Base-by-base conservation (phyloP, 2,888 invertebrate species). In the Hyalella azteca region DNA sequence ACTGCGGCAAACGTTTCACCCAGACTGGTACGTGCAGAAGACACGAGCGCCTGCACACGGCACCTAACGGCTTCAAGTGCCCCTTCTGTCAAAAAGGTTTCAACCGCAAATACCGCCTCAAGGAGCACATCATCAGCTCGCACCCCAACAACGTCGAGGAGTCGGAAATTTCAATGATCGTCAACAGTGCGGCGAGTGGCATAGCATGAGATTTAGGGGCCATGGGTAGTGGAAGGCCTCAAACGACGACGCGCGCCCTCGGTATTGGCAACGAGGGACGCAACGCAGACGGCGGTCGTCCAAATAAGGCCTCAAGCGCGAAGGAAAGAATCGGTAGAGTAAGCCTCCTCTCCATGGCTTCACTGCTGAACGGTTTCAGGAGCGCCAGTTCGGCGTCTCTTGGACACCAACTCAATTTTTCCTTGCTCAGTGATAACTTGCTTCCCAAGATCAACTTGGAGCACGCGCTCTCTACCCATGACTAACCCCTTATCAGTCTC, bases 21-120 rank as follows among this genome's bases (percentile, higher is more conserved):
- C 83, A 84, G 78, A 84, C 84, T 40, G 84, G 84, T 59, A 84
- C 84, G 54, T 84, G 84, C 79, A 73, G 84, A 32, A 78, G 84
- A n/a, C 84, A 84, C 73, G 84, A 82, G 78, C 79, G 84, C 60
- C 84, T 84, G 39, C 84, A 84, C 77, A 84, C 84, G 2, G 84
- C 84, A 7, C 84, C 84, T 66, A 84, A 84, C 82, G 80, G 84
- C 81, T 84, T 84, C 82, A 84, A 84, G 78, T 84, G 84, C 54
- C 84, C 84, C 50, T 80, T 84, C 79, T 84, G 84, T 73, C 82
- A 82, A 77, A 84, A 84, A 40, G 84, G 84, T 29, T 84, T 84
- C 77, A 84, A 84, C 79, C 81, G 84, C 78, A 84, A 84, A 77
- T 84, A 84, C 73, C 84, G 84, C 48, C 79, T 84, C 45, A 84